Evolutionary conservation across 2,113 vertebrate species (phyloP), one percentile per base, ranked within the genome.

Genomic region (Sturnus vulgaris): DNA sequence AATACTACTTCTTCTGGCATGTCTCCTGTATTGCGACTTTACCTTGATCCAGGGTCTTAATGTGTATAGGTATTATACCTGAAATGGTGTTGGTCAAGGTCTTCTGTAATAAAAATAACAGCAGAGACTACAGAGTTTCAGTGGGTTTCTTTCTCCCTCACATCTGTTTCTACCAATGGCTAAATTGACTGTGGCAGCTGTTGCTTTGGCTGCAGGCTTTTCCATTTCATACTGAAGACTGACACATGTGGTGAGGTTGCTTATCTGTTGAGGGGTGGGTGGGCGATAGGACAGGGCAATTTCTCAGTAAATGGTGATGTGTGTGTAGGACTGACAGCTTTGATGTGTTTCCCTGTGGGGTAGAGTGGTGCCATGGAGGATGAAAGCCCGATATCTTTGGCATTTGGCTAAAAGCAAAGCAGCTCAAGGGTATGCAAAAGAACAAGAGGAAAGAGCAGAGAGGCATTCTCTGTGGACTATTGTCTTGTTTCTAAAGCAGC

Each of bases 201-300:
- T 81, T 79, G 63, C 82, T 87, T 31, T 84, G 53, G 40, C 90
- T 91, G n/a, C 46, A 55, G 82, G 79, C 87, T 95, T 79, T 90
- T 95, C 82, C 39, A 39, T 46, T 69, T 80, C 1, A 0, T 82
- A 3, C 35, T 17, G 60, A 79, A 63, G 59, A 73, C 65, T 87
- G 81, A 86, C 24, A n/a, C 42, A 5, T 17, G 53, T 40, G 66
- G 66, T 56, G 60, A 80, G 76, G 82, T 69, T 88, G 53, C 61
- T 93, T 87, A 70, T 87, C 88, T 92, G 49, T 92, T 82, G 82
- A 86, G 63, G 56, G 49, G 39, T 61, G 57, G 23, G 66, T 94
- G 71, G n/a, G 68, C 15, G 22, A 80, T 70, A 87, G 55, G 68
- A 88, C 55, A 79, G 68, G 59, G 42, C 0, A 11, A 78, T 80